Conservation (phyloP, 2,797 vertebrate genomes). For the Delichon dasypus region DNA sequence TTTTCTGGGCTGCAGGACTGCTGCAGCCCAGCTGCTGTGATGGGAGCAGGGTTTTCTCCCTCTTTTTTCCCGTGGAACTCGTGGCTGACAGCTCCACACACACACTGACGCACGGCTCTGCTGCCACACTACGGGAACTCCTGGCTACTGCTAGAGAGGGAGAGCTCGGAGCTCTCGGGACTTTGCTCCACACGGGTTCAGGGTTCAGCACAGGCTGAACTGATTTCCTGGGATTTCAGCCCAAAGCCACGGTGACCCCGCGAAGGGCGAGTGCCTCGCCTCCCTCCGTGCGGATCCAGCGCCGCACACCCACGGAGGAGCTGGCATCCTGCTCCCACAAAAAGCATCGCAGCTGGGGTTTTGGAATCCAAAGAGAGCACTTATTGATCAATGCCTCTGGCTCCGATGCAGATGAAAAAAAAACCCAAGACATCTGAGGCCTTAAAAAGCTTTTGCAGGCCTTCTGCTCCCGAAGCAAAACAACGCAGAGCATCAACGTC, state of each 20-base stretch:
- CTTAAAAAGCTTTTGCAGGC: not conserved
- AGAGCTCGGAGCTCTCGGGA: not conserved
- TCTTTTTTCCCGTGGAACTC: not conserved
- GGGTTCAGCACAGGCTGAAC: not conserved
- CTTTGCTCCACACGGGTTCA: not conserved
- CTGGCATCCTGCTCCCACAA: not conserved
- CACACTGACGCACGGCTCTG: slow-evolving; percentile 72
- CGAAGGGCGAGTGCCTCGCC: not conserved
- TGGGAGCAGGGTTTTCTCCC: not conserved
- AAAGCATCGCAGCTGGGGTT: not conserved
- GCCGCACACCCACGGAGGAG: fast-evolving
- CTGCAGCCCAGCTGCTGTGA: not conserved
- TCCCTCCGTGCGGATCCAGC: fast-evolving
- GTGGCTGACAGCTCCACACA: not conserved
- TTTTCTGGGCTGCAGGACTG: not conserved
- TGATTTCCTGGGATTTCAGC: not conserved
- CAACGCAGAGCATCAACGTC: not conserved
- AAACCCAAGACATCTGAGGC: not conserved
- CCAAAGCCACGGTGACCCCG: not conserved
- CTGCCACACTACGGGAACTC: slow-evolving; percentile 92
- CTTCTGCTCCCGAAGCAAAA: not conserved
- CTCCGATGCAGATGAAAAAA: not conserved
- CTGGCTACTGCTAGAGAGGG: slow-evolving; percentile 79
- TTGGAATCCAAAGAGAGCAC: not conserved
- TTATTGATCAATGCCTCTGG: not conserved